Conservation (phyloP, 2,113 vertebrate species). For the Hylia prasina region DNA sequence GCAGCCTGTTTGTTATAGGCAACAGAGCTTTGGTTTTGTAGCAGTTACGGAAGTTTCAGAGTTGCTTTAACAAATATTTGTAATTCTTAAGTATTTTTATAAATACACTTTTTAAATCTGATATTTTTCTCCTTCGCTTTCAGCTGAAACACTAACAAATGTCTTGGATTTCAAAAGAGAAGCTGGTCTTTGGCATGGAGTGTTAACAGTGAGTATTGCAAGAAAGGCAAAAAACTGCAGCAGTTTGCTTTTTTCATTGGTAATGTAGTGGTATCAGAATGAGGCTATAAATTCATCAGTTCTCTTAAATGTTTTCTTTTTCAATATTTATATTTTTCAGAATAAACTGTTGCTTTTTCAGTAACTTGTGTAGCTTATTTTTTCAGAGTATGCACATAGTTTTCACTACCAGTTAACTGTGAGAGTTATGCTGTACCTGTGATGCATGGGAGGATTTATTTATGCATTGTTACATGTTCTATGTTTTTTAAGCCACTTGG, state of each 20-base stretch:
- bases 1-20: not conserved
- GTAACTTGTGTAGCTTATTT: not conserved
- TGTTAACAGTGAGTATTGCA: constrained; percentile 84
- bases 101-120: not conserved
- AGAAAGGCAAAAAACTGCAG: not conserved
- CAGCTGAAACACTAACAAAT: constrained; percentile 91
- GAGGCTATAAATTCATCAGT: not conserved
- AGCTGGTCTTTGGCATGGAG: constrained; percentile 93
- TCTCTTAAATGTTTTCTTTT: not conserved
- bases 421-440: not conserved
- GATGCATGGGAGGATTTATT: not conserved
- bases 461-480: not conserved
- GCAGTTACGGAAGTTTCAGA: not conserved
- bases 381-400: not conserved
- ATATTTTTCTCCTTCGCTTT: not conserved
- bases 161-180: constrained; percentile 98
- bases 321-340: not conserved
- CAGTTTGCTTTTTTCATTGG: not conserved
- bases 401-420: not conserved
- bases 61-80: not conserved
- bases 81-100: not conserved
- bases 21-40: not conserved
- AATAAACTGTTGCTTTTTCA: not conserved
- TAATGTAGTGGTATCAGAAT: not conserved
- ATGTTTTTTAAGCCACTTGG: not conserved